Conservation (phyloP, 2,113 vertebrate genomes). For the Stictonetta naevosa region DNA sequence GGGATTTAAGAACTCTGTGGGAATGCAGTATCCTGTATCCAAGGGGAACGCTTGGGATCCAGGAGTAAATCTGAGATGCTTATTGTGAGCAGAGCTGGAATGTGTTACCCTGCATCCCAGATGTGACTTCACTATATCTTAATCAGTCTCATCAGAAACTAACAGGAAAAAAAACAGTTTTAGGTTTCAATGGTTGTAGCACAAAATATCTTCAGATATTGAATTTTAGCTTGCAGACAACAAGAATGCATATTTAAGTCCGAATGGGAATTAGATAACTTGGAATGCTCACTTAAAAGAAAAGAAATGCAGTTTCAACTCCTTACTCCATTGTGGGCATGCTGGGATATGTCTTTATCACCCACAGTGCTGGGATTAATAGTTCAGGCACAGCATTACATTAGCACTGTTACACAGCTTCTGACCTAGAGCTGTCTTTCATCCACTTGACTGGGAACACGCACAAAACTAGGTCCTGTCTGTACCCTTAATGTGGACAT, state of each 20-base stretch:
- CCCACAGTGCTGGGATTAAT: background rate
- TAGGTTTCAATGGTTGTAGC: background rate
- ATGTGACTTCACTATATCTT: slow-evolving; percentile 2
- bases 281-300: background rate
- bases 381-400: background rate
- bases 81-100: background rate
- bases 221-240: slow-evolving; percentile 26
- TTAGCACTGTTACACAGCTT: background rate
- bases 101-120: slow-evolving; percentile 5
- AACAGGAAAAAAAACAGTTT: background rate
- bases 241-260: background rate
- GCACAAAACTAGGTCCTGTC: background rate
- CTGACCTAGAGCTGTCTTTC: background rate
- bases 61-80: background rate
- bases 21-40: slow-evolving; percentile 34
- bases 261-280: background rate
- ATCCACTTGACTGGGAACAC: background rate
- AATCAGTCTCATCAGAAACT: slow-evolving; percentile 29
- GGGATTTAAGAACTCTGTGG: slow-evolving; percentile 19
- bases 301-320: background rate
- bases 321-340: background rate
- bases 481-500: background rate
- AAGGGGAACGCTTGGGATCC: background rate
- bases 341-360: background rate
- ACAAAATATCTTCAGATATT: background rate